A percentile compares a stretch with the other conserved stretches of the same genome.
These are phyloP conservation scores for Yoshiicerus persimilis DNA, from an alignment of 1,140 invertebrate species.

Conservation along the genomic window DNA sequence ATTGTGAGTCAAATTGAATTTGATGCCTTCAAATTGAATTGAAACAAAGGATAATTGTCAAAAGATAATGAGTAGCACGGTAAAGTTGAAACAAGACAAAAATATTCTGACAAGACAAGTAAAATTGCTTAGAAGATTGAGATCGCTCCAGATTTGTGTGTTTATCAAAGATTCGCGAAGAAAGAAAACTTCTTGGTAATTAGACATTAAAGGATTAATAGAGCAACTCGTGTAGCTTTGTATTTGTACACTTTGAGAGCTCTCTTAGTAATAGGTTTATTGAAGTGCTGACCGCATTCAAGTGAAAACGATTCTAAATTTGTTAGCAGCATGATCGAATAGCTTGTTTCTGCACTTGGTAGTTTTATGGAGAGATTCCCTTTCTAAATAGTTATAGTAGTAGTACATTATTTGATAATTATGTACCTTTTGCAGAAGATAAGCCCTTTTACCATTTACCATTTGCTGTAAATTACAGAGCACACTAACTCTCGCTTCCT, in stretches of 20 bases:
- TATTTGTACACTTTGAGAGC: not conserved
- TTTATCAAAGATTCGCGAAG: not conserved
- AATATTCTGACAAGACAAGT: not conserved
- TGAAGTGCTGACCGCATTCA: constrained; percentile 7
- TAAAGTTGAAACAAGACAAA: not conserved
- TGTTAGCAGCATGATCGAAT: not conserved
- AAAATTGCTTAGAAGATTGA: not conserved
- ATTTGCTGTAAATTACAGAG: not conserved
- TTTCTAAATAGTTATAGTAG: not conserved
- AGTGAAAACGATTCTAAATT: not conserved
- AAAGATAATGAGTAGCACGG: not conserved
- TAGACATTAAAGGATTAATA: not conserved
- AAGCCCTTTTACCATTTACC: not conserved
- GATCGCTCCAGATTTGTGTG: not conserved
- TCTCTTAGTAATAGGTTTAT: not conserved
- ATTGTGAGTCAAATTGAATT: not conserved
- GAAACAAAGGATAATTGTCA: not conserved
- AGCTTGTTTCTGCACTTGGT: not conserved
- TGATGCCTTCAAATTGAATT: not conserved
- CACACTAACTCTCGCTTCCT: not conserved
- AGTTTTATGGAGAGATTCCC: not conserved
- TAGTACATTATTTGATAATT: not conserved
- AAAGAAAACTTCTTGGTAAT: not conserved
- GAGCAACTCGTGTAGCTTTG: not conserved
- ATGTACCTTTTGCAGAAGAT: not conserved